phyloP scores from a whole-genome alignment of 2,797 vertebrate genomes.

The Enteromius radiatus region DNA sequence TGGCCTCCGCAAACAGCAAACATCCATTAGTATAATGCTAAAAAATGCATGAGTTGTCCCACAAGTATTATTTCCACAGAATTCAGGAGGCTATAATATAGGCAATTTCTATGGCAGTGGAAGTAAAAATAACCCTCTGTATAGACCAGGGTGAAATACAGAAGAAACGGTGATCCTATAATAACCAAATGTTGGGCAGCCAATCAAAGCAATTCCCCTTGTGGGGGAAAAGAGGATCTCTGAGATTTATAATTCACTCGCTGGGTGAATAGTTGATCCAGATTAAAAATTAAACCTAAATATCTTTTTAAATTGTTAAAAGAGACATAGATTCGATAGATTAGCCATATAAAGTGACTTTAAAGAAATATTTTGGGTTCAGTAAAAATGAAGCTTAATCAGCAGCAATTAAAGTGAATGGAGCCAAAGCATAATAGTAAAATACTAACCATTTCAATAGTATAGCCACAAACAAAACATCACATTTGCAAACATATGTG shows the following conservation, averaged over 20 bases:
- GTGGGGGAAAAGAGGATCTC: slow-evolving; percentile 25
- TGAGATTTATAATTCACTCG: slow-evolving; percentile 56
- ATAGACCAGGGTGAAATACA: slow-evolving; percentile 33
- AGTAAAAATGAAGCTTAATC: not conserved
- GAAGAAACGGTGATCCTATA: slow-evolving; percentile 7
- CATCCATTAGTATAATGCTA: slow-evolving; percentile 76
- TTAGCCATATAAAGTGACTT: not conserved
- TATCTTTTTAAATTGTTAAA: not conserved
- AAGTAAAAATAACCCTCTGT: slow-evolving; percentile 50
- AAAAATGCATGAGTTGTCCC: slow-evolving; percentile 76
- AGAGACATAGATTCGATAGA: not conserved
- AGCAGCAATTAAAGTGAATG: not conserved
- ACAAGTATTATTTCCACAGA: slow-evolving; percentile 63
- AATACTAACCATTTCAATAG: not conserved
- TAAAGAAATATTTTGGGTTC: not conserved
- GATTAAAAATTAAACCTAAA: slow-evolving; percentile 6
- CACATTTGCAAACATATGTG: not conserved
- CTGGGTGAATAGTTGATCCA: not conserved
- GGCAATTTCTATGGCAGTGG: slow-evolving; percentile 39
- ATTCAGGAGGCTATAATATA: slow-evolving; percentile 68
- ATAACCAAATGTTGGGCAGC: slow-evolving; percentile 23
- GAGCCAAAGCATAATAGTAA: not conserved
- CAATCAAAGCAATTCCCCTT: slow-evolving; percentile 35
- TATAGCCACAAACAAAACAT: not conserved
- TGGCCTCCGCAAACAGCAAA: slow-evolving; percentile 76